phyloP scores from a whole-genome alignment of 2,113 vertebrate genomes.

The rat (Rattus norvegicus) region GRCr8 NC_086031.1:74824501-74825000 shows the following conservation, averaged over 20 bases:
- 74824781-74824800: not conserved
- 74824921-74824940: constrained; percentile 68
- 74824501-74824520: not conserved
- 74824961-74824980: constrained; percentile 64
- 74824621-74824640: not conserved
- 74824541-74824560: not conserved
- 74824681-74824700: not conserved
- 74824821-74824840: not conserved
- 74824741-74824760: not conserved
- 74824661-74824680: not conserved
- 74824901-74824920: constrained; percentile 19
- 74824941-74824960: constrained; percentile 69
- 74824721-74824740: not conserved
- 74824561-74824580: not conserved
- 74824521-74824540: not conserved
- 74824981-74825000: not conserved
- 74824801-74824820: not conserved
- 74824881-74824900: constrained; percentile 26
- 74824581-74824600: too few relatives aligned
- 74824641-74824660: not conserved
- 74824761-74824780: not conserved
- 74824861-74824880: constrained; percentile 16
- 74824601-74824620: not conserved
- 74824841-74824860: constrained; percentile 36
- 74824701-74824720: not conserved